Conservation (phyloP, 2,113 vertebrate species). For the Hyperopisus bebe region DNA sequence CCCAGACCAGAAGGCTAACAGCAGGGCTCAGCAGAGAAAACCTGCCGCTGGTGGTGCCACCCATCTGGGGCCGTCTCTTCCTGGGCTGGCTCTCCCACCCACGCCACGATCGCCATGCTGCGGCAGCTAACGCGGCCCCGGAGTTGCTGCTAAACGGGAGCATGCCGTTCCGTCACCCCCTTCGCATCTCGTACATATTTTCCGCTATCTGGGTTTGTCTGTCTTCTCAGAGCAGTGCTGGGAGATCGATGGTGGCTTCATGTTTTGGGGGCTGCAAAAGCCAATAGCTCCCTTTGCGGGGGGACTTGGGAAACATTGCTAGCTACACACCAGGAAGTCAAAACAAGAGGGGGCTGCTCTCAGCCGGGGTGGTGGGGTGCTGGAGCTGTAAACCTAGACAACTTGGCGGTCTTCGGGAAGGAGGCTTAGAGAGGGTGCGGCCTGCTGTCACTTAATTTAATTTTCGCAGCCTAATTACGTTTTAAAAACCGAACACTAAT, state of each 20-base stretch:
- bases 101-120: not conserved
- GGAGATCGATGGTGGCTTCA: not conserved
- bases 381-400: not conserved
- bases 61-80: not conserved
- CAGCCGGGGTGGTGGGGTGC: not conserved
- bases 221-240: not conserved
- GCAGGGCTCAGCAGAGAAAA: not conserved
- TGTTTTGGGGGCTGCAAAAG: not conserved
- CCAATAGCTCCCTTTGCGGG: not conserved
- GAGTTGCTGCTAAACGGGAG: not conserved
- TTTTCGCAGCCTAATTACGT: slow-evolving; percentile 10
- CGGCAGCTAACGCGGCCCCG: not conserved
- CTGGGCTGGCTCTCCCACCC: not conserved
- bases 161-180: not conserved
- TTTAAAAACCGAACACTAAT: slow-evolving; percentile 9
- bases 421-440: not conserved
- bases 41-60: not conserved
- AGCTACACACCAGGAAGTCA: not conserved
- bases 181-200: not conserved
- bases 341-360: not conserved
- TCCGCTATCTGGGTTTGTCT: not conserved
- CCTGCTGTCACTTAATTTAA: not conserved
- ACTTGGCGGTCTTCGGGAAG: not conserved
- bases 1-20: not conserved
- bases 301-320: not conserved